Evolutionary conservation across 2,113 vertebrate genomes (phyloP), one percentile per base, ranked within the genome.

Genomic region (Anolis sagrei): DNA sequence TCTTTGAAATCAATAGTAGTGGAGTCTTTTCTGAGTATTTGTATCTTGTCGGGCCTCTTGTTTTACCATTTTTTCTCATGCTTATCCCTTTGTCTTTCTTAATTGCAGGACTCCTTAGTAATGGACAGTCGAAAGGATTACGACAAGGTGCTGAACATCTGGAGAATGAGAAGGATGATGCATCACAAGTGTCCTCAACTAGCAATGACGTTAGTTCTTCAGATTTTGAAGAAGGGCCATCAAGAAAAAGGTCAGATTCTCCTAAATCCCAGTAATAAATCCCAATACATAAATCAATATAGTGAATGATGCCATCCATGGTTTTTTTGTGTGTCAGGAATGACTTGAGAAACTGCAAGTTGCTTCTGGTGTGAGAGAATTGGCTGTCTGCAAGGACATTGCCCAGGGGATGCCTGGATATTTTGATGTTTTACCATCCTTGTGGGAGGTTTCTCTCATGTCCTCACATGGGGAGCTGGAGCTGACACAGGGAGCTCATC

Each of bases 201-300:
- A 97, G 97, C 94, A 97, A 97, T 29, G 97, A 98, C 89, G 97
- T 98, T 94, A 97, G 97, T 92, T 96, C 97, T 90, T 98, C 98
- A 94, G 98, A 98, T 95, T 96, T 97, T 87, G 98, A 98, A 97
- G 98, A 99, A 90, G 97, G 97, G 77, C 98, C 98, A 83, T 97
- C 97, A 3, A 99, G 98, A 92, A 99, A 99, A 97, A 98, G 98
- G 98, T 99, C 90, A 97, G 97, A 96, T 36, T 80, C 39, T 70
- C 72, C 23, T 64, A 70, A 76, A 66, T 36, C 76, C 34, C 36
- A 75, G 13, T 64, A 62, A 32, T 75, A 23, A 25, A 27, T 29
- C n/a, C n/a, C n/a, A 7, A 11, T 66, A 34, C 39, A 8, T 61
- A 75, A 29, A 23, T 27, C 48, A 44, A 32, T 61, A 77, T 70